Percentiles rank a stretch among this genome's conserved stretches.
Evolutionary conservation across 53 echinoderm and acorn worm genomes (phyloP).

Genomic region (Arbacia lixula): DNA sequence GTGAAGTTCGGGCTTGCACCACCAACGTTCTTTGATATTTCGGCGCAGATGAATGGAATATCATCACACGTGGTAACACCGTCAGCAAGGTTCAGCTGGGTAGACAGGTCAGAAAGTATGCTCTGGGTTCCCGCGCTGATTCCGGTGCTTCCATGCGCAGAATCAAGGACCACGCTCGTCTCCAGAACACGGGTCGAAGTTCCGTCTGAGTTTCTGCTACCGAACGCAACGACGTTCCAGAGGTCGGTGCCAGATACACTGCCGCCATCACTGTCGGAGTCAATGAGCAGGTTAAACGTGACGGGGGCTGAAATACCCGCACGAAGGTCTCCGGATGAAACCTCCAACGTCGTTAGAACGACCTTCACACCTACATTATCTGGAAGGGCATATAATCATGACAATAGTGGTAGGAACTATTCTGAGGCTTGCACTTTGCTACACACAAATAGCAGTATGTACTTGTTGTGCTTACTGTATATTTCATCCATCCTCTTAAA

Average conservation of each 20-base stretch:
- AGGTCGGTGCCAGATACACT: conserved; percentile 62
- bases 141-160: conserved; percentile 38
- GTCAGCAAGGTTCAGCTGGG: not conserved
- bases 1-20: not conserved
- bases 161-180: conserved; percentile 31
- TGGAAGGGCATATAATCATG: not conserved
- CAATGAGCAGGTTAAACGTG: conserved; percentile 41
- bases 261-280: conserved; percentile 54
- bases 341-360: conserved; percentile 37
- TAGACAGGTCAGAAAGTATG: not conserved
- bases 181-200: conserved; percentile 39
- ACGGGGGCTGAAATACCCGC: conserved; percentile 46
- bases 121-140: conserved; percentile 30
- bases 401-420: too few relatives aligned
- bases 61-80: conserved; percentile 6
- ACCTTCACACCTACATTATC: conserved; percentile 81
- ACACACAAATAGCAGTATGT: too few relatives aligned
- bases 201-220: conserved; percentile 60
- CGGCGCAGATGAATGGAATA: conserved; percentile 21
- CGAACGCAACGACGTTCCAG: conserved; percentile 67
- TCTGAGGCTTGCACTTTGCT: too few relatives aligned
- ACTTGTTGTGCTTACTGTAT: too few relatives aligned
- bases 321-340: conserved; percentile 46
- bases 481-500: too few relatives aligned
- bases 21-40: not conserved